Evolutionary conservation across 2,113 vertebrate genomes (phyloP).

Genomic region (Oryzias curvinotus): DNA sequence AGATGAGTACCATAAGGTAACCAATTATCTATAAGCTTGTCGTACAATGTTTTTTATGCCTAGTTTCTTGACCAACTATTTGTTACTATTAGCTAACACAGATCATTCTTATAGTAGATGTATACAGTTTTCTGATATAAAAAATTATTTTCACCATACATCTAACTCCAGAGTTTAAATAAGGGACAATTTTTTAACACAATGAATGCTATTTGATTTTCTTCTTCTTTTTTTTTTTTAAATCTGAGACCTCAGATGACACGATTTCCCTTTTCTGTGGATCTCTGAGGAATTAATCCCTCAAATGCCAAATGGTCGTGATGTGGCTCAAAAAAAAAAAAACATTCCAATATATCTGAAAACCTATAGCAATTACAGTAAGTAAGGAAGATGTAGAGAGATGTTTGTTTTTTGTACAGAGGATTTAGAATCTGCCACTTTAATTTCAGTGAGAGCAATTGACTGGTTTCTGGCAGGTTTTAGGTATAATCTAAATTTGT

Average conservation of each 20-base stretch:
- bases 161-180: no score
- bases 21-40: no score
- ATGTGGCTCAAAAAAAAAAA: constrained; percentile 43
- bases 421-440: constrained; percentile 74
- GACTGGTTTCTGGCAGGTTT: constrained; percentile 66
- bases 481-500: constrained; percentile 75
- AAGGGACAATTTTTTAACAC: no score
- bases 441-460: constrained; percentile 71
- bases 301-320: constrained; percentile 57
- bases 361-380: constrained; percentile 69
- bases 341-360: constrained; percentile 68
- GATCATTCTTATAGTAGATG: no score
- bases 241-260: constrained; percentile 45
- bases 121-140: no score
- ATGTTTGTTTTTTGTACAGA: constrained; percentile 71
- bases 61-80: no score
- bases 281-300: constrained; percentile 72
- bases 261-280: constrained; percentile 54
- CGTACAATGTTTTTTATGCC: no score
- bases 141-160: no score
- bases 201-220: no score
- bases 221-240: constrained; percentile 27
- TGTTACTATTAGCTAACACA: no score
- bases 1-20: no score
- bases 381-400: constrained; percentile 51